phyloP scores from a whole-genome alignment of 2,888 invertebrate genomes.

The Euproctis similis region DNA sequence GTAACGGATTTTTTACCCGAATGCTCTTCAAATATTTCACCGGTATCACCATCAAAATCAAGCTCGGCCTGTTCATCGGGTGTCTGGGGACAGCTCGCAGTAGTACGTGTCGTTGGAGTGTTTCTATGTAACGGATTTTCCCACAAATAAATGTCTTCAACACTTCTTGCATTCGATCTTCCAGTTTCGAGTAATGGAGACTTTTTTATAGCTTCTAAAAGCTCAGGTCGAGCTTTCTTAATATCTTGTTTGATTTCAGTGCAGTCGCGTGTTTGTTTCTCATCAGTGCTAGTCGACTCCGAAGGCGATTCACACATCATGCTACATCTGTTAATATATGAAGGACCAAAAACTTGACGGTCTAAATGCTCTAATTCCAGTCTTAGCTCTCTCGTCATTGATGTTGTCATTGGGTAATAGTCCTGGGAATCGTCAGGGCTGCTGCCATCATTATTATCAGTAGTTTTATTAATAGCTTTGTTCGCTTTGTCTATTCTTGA shows the following conservation, averaged over 20 bases:
- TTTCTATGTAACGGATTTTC: constrained; percentile 84
- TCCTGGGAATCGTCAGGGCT: constrained; percentile 89
- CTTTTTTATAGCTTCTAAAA: constrained; percentile 43
- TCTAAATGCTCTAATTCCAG: constrained; percentile 89
- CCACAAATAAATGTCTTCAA: constrained; percentile 85
- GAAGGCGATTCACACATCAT: constrained; percentile 61
- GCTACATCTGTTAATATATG: constrained; percentile 55
- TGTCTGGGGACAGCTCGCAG: constrained; percentile 74
- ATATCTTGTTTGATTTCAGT: constrained; percentile 38
- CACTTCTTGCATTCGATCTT: constrained; percentile 65
- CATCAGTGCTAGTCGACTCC: constrained; percentile 60
- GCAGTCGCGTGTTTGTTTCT: constrained; percentile 42
- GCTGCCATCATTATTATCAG: constrained; percentile 72
- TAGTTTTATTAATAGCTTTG: constrained; percentile 42
- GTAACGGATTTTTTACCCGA: constrained; percentile 82
- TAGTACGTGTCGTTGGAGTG: constrained; percentile 58
- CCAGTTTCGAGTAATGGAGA: constrained; percentile 54
- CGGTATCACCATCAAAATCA: constrained; percentile 78
- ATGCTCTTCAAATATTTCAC: constrained; percentile 78
- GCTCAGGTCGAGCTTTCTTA: constrained; percentile 33
- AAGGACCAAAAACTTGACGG: constrained; percentile 85
- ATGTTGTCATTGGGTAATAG: constrained; percentile 91
- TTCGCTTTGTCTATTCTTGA: constrained; percentile 36
- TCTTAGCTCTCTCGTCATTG: constrained; percentile 88
- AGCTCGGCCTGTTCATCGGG: constrained; percentile 84